Conservation (phyloP, 2,888 invertebrate genomes). For the Drosophila parthenogenetica region DNA sequence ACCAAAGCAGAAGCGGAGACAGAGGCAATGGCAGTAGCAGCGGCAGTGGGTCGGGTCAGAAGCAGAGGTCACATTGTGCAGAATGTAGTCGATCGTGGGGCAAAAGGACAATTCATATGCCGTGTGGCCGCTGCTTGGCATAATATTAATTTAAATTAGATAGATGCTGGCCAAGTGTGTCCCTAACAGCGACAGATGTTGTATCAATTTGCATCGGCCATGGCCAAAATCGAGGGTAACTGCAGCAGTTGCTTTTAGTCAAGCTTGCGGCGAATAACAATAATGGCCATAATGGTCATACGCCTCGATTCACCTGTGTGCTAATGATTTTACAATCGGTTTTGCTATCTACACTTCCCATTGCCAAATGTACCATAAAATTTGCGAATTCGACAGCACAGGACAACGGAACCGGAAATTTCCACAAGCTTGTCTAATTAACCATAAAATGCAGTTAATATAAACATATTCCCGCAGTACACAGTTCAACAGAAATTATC, state of each 20-base stretch:
- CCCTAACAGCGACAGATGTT: slow-evolving; percentile 24
- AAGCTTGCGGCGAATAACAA: slow-evolving; percentile 38
- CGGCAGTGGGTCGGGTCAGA: not conserved
- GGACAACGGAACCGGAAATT: slow-evolving; percentile 41
- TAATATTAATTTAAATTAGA: slow-evolving; percentile 82
- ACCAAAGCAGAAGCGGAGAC: slow-evolving; percentile 7
- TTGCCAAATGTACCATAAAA: slow-evolving; percentile 54
- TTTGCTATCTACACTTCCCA: slow-evolving; percentile 35
- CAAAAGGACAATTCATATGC: slow-evolving; percentile 49
- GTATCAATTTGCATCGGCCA: slow-evolving; percentile 32
- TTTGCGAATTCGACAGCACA: slow-evolving; percentile 53
- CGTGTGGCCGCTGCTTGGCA: slow-evolving; percentile 56
- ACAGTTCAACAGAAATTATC: slow-evolving; percentile 8
- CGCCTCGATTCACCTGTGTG: slow-evolving; percentile 50
- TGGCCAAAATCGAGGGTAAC: slow-evolving; percentile 3
- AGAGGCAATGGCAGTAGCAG: not conserved
- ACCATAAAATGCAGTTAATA: slow-evolving; percentile 65
- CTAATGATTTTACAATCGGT: slow-evolving; percentile 65
- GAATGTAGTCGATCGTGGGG: slow-evolving; percentile 21
- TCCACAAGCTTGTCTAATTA: slow-evolving; percentile 60
- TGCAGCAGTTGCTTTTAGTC: slow-evolving; percentile 37
- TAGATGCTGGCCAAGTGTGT: slow-evolving; percentile 50
- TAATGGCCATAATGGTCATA: slow-evolving; percentile 53
- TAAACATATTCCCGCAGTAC: slow-evolving; percentile 12
- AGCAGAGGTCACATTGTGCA: slow-evolving; percentile 19